Base-by-base conservation (phyloP, 2,113 vertebrate species). In the Neodon shergylaensis region DNA sequence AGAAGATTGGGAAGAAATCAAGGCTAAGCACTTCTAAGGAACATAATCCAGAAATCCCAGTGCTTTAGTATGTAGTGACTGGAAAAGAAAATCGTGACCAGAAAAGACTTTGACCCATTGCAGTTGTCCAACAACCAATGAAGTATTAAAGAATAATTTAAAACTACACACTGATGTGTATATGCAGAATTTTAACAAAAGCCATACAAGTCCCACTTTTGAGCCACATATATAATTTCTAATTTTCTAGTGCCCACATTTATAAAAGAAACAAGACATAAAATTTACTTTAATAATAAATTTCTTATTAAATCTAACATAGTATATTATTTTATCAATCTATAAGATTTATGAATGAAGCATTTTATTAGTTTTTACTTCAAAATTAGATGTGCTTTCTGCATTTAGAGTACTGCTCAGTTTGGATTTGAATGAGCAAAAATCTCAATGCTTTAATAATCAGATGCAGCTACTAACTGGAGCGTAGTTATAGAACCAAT, bases 141-240 rank as follows among this genome's bases (percentile, higher is more conserved):
- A 90, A 90, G 7, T 86, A 68, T 82, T 93, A 87, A 94, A 65
- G 49, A 85, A 88, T 26, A 78, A 96, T 87, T 90, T 73, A 87
- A 96, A 94, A 65, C 22, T 52, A 90, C 4, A 91, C 21, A 73
- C 5, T 33, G 79, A 66, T 90, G 10, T 72, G 17, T 63, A 11
- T 12, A 82, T 1, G 7, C 49, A 72, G 16, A 78, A 72, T 86
- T 33, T 65, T 14, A 82, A 31, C 70, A 65, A 54, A 44, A 89
- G 52, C 16, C 26, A 81, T 16, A 88, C 39, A 39, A 85, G 42
- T 21, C 21, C 76, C 24, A 88, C 33, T 8, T 52, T 22, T 85
- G 44, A 70, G 33, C 17, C 36, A 61, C 36, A 66, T 49, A 12
- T 42, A 13, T 78, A 88, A 96, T 76, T 65, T 92, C 54, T 63